Evolutionary conservation across 2,113 vertebrate species (phyloP).

Genomic region (Psephotus haematonotus): DNA sequence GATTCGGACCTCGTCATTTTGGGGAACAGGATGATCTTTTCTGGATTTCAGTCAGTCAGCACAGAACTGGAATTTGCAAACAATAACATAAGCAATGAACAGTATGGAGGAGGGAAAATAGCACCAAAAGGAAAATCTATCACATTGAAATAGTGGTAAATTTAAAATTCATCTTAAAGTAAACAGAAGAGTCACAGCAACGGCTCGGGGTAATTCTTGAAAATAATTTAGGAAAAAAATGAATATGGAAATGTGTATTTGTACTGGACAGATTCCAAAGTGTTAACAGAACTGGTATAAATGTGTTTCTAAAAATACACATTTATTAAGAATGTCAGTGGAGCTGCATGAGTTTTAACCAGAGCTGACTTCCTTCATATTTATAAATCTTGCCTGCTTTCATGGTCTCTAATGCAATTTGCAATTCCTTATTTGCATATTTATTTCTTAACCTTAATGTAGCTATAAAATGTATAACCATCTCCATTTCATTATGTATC

Average conservation of each 20-base stretch:
- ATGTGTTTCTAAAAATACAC: constrained; percentile 28
- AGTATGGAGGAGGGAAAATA: background rate
- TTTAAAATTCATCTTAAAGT: background rate
- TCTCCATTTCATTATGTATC: constrained; percentile 18
- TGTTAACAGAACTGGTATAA: background rate
- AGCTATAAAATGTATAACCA: background rate
- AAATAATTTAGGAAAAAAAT: background rate
- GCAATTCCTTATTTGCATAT: constrained; percentile 39
- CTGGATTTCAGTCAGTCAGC: background rate
- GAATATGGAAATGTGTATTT: background rate
- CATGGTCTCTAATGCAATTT: constrained; percentile 13
- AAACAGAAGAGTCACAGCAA: background rate
- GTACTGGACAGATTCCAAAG: background rate
- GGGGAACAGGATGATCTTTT: background rate
- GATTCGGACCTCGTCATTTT: background rate
- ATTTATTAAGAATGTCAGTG: constrained; percentile 9
- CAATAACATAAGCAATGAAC: background rate
- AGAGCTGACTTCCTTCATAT: constrained; percentile 30
- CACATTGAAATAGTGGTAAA: background rate
- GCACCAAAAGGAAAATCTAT: background rate
- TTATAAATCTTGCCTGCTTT: constrained; percentile 30
- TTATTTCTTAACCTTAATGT: constrained; percentile 39
- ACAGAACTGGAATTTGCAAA: background rate
- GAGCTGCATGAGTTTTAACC: background rate
- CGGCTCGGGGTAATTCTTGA: background rate